These are phyloP conservation scores for Protaetia brevitarsis DNA, from an alignment of 1,140 invertebrate genomes.

Conservation along the genomic window DNA sequence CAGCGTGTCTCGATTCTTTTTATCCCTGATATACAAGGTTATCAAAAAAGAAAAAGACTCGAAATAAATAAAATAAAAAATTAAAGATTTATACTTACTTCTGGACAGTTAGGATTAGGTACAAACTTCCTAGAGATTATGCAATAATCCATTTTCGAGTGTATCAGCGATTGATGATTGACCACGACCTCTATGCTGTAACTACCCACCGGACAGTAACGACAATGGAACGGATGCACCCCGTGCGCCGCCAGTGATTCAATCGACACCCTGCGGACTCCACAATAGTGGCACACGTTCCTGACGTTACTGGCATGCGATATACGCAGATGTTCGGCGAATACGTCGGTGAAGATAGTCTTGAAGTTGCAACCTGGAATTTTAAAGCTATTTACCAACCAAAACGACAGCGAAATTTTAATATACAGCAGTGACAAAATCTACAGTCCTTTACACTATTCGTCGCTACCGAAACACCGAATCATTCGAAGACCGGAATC, in stretches of 20 bases:
- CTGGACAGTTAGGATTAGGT: not conserved
- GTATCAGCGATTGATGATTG: conserved; percentile 22
- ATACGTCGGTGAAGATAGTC: not conserved
- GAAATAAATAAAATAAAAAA: no score
- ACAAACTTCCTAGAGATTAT: not conserved
- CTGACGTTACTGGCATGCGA: not conserved
- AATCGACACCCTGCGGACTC: not conserved
- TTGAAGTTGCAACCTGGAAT: not conserved
- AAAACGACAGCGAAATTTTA: no score
- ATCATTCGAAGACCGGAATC: no score
- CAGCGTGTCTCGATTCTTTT: no score
- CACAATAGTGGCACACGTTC: not conserved
- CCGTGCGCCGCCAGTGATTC: not conserved
- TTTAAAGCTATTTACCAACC: no score
- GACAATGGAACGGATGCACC: not conserved
- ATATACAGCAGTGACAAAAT: no score
- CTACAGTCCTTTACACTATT: no score
- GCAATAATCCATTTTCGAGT: conserved; percentile 27
- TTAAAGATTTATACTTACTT: not conserved
- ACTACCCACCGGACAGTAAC: not conserved
- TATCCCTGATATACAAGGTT: no score
- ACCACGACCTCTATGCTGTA: not conserved
- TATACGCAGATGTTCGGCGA: not conserved
- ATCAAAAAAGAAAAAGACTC: no score
- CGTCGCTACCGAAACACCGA: no score